Evolutionary conservation across 2,113 vertebrate species (phyloP).

Genomic region (Abramis brama): DNA sequence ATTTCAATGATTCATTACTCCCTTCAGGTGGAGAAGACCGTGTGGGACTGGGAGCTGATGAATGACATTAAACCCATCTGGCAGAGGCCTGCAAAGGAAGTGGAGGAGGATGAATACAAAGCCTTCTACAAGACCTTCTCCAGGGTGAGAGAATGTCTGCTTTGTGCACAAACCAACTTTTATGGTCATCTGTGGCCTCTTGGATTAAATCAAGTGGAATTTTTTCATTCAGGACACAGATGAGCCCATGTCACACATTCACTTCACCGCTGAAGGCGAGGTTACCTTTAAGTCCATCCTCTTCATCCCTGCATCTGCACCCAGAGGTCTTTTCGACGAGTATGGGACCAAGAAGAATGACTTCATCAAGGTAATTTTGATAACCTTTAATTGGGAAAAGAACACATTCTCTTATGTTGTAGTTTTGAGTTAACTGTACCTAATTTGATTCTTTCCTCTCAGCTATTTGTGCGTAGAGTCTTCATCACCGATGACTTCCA

Average conservation of each 20-base stretch:
- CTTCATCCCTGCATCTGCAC: conserved; percentile 91
- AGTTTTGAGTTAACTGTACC: neutral
- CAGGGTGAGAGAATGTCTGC: conserved; percentile 44
- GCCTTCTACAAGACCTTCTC: conserved; percentile 93
- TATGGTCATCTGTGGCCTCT: neutral
- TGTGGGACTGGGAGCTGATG: conserved; percentile 99
- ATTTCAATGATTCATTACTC: neutral
- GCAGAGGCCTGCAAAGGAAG: conserved; percentile 95
- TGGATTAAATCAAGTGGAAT: neutral
- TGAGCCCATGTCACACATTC: conserved; percentile 90
- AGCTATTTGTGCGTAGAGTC: conserved; percentile 96
- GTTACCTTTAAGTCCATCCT: conserved; percentile 98
- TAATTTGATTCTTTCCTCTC: conserved; percentile 8
- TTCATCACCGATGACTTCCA: conserved; percentile 99
- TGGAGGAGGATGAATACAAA: conserved; percentile 96
- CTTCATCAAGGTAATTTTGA: conserved; percentile 87
- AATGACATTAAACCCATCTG: conserved; percentile 99
- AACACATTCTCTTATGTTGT: neutral
- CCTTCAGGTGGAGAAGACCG: conserved; percentile 94
- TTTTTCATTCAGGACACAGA: conserved; percentile 83
- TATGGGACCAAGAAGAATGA: conserved; percentile 99
- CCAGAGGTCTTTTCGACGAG: conserved; percentile 95
- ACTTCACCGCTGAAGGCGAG: conserved; percentile 98
- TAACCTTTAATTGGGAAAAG: neutral
- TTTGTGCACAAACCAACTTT: neutral